Conservation (phyloP, 2,113 vertebrate genomes). For the Sinocyclocheilus anophthalmus region DNA sequence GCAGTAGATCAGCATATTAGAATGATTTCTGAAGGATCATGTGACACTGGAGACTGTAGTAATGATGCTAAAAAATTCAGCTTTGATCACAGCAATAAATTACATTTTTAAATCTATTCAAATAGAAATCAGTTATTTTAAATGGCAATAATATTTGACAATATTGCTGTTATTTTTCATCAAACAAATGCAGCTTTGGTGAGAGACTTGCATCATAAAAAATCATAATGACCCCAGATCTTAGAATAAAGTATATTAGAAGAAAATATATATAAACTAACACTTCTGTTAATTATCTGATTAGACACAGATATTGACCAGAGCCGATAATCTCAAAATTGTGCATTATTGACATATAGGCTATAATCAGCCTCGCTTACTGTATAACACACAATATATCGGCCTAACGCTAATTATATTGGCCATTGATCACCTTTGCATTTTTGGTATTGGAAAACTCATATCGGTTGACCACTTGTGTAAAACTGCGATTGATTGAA, state of each 20-base stretch:
- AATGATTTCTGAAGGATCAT: constrained; percentile 1
- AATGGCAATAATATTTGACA: not conserved
- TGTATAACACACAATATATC: not conserved
- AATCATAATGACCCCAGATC: too few species aligned
- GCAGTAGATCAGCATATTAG: not conserved
- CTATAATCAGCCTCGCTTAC: not conserved
- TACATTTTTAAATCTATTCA: not conserved
- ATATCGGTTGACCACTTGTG: not conserved
- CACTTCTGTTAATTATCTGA: not conserved
- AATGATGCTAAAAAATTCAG: not conserved
- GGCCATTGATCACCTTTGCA: not conserved
- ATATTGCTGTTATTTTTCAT: not conserved
- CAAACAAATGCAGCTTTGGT: not conserved
- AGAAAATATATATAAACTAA: not conserved
- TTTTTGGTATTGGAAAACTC: not conserved
- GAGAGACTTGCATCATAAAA: too few species aligned
- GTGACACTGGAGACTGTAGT: not conserved
- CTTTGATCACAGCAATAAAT: not conserved
- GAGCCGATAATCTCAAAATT: not conserved
- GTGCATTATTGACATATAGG: not conserved
- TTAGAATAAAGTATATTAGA: too few species aligned
- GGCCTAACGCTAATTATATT: not conserved
- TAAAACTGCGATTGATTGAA: not conserved
- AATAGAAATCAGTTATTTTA: not conserved
- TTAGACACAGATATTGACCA: not conserved